Conservation (phyloP, 2,888 invertebrate genomes). For the Onthophagus sagittarius region DNA sequence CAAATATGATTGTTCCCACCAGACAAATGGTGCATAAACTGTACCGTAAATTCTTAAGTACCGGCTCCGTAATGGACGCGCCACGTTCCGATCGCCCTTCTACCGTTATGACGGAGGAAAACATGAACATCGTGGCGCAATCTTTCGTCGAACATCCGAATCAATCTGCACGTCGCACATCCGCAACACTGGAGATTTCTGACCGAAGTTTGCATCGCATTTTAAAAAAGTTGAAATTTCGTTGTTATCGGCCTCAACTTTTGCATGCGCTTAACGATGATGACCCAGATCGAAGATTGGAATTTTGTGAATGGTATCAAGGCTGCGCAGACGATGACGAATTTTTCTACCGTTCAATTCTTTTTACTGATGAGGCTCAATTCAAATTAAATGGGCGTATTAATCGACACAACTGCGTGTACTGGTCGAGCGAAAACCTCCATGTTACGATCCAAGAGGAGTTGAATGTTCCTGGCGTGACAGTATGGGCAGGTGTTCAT, state of each 20-base stretch:
- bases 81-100: neutral
- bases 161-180: conserved; percentile 4
- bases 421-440: conserved; percentile 25
- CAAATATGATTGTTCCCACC: neutral
- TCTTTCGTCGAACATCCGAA: neutral
- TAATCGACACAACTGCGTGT: conserved; percentile 33
- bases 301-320: conserved; percentile 29
- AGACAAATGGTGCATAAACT: conserved; percentile 1
- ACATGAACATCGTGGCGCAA: neutral
- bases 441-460: conserved; percentile 26
- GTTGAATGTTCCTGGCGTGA: conserved; percentile 28
- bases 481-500: conserved; percentile 29
- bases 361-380: conserved; percentile 32
- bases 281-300: conserved; percentile 25
- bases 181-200: neutral
- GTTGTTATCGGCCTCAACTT: conserved; percentile 24
- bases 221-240: neutral
- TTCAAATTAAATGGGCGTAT: conserved; percentile 33
- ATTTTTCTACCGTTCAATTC: conserved; percentile 23
- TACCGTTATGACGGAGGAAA: neutral
- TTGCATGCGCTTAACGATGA: conserved; percentile 25
- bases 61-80: neutral
- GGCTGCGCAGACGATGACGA: conserved; percentile 23
- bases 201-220: conserved; percentile 3
- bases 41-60: neutral